Conservation (phyloP, 2,888 invertebrate genomes). For the Lypha dubia region DNA sequence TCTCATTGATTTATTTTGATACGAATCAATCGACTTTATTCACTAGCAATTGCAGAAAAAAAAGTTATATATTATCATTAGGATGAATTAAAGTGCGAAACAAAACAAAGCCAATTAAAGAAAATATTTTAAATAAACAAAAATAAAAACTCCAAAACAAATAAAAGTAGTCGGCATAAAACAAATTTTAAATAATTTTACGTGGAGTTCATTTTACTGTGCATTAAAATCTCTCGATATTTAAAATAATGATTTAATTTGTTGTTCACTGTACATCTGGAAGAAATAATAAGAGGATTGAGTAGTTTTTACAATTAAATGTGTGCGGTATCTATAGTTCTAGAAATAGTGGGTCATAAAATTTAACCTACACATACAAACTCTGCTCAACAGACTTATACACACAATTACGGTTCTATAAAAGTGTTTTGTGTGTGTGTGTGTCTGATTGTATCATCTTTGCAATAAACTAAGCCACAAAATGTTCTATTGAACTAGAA, state of each 20-base stretch:
- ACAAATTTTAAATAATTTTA: not conserved
- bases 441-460: not conserved
- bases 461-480: slow-evolving; percentile 65
- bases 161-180: not conserved
- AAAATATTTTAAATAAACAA: not conserved
- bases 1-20: slow-evolving; percentile 19
- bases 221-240: not conserved
- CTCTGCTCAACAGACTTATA: not conserved
- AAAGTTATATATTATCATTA: not conserved
- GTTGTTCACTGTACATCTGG: slow-evolving; percentile 3
- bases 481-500: slow-evolving; percentile 70
- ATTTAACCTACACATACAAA: slow-evolving; percentile 8
- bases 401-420: not conserved
- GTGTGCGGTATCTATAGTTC: not conserved
- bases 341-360: slow-evolving; percentile 28
- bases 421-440: not conserved
- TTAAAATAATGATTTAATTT: not conserved
- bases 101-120: not conserved
- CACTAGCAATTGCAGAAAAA: not conserved
- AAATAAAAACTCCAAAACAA: not conserved
- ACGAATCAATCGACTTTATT: slow-evolving; percentile 13
- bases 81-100: not conserved
- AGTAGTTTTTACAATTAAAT: not conserved
- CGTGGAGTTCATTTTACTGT: not conserved
- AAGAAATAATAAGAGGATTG: not conserved